Evolutionary conservation across 2,113 vertebrate genomes (phyloP).

Genomic region (Ploceus nigricollis): DNA sequence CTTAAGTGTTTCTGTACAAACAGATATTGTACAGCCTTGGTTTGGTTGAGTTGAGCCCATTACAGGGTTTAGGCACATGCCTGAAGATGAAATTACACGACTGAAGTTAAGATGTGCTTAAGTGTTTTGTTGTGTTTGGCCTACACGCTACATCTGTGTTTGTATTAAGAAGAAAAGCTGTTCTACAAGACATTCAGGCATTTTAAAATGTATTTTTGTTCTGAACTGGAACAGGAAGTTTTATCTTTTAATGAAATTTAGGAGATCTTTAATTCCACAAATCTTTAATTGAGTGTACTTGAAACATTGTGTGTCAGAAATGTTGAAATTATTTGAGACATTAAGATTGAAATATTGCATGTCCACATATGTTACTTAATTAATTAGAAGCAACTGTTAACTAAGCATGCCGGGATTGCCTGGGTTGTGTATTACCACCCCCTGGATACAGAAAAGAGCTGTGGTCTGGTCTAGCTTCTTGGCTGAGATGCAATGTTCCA

Average conservation of each 20-base stretch:
- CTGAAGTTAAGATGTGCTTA: not conserved
- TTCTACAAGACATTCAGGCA: not conserved
- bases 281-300: not conserved
- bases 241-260: slow-evolving; percentile 1
- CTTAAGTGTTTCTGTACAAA: not conserved
- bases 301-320: slow-evolving; percentile 2
- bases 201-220: slow-evolving; percentile 35
- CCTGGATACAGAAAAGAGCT: not conserved
- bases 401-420: not conserved
- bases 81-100: not conserved
- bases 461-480: not conserved
- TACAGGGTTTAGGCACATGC: not conserved
- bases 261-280: slow-evolving; percentile 7
- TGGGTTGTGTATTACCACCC: not conserved
- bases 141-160: slow-evolving; percentile 52
- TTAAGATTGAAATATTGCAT: slow-evolving; percentile 49
- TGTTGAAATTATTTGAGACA: slow-evolving; percentile 14
- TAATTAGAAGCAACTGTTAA: slow-evolving; percentile 59
- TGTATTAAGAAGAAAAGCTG: slow-evolving; percentile 48
- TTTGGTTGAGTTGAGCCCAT: not conserved
- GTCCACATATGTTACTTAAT: slow-evolving; percentile 39
- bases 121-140: slow-evolving; percentile 19
- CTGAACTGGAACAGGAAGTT: slow-evolving; percentile 43
- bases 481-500: not conserved
- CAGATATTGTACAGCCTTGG: not conserved